Base-by-base conservation (phyloP, 1,140 invertebrate species). In the Calycopis cecrops region DNA sequence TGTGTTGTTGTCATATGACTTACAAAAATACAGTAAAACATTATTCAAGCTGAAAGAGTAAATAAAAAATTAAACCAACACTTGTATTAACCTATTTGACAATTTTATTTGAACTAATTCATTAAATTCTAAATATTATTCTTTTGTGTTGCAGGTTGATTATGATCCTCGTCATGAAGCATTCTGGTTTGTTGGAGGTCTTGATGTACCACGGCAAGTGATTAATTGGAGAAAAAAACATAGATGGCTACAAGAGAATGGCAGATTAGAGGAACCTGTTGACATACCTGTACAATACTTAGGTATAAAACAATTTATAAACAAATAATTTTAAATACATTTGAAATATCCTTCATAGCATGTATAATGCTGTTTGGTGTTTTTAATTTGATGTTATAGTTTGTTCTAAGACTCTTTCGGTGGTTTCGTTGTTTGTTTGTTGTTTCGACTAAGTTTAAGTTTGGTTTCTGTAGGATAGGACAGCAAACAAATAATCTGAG, bases 151-250 rank as follows among this genome's bases (percentile, higher is more conserved):
- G 55, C 60, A 92, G 90, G 77, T 92, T 42, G 94, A 96, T 79
- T 88, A 89, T 72, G 90, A 94, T 59, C 92, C 95, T 7, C 87
- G 94, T 35, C 80, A 93, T 64, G 94, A 96, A 89, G 91, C 94
- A 47, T 95, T 93, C 76, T 96, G 95, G 95, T 89, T 89, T 65
- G 89, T 90, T 53, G 94, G 94, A 59, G 92, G 93, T 57, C 88
- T 94, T 61, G 73, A 91, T 63, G 88, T 91, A 0, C 85, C 90
- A n/a, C 57, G 73, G 38, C 69, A 71, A 63, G 65, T 89, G 3
- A 72, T 74, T 6, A 88, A 76, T 52, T 75, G 61, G 37, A 88
- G 85, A 61, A 64, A 77, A 48, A 64, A 81, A 11, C 67, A 71
- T 17, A 57, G 64, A 0, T 87, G 74, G 71, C 62, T 76, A 4